Percentiles rank a stretch among this genome's conserved stretches.
Evolutionary conservation across 2,797 vertebrate species (phyloP).

Genomic region (Octomys mimax): DNA sequence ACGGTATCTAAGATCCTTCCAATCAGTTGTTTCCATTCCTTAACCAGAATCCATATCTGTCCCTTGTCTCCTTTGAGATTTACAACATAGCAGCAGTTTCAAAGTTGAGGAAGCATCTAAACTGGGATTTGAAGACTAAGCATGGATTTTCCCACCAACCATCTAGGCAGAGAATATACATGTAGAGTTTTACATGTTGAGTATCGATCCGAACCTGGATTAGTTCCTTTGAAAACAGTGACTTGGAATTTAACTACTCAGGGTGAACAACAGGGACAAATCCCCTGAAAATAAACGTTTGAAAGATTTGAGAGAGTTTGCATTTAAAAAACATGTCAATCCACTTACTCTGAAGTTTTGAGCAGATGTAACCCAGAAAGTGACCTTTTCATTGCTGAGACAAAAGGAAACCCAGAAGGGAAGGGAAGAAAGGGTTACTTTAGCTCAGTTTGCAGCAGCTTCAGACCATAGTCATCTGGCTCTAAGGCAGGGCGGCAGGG

Average conservation of each 20-base stretch:
- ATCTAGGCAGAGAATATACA: background rate
- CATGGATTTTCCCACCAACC: constrained; percentile 4
- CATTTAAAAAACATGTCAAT: background rate
- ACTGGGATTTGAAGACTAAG: background rate
- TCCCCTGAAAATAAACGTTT: background rate
- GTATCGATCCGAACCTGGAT: background rate
- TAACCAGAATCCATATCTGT: background rate
- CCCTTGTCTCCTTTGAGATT: background rate
- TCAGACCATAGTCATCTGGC: background rate
- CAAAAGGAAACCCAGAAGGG: background rate
- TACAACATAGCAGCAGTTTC: background rate
- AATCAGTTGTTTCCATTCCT: background rate
- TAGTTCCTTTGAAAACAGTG: background rate
- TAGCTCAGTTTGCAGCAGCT: background rate
- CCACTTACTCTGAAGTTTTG: background rate
- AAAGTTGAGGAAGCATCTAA: background rate
- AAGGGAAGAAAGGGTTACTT: background rate
- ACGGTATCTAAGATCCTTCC: background rate
- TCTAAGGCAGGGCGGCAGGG: background rate
- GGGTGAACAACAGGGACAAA: background rate
- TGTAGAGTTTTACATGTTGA: background rate
- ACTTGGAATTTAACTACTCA: background rate
- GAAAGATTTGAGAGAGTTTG: background rate
- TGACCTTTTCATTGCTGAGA: background rate
- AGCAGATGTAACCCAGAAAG: background rate